Conservation (phyloP, 2,797 vertebrate species). For the Okamejei kenojei region DNA sequence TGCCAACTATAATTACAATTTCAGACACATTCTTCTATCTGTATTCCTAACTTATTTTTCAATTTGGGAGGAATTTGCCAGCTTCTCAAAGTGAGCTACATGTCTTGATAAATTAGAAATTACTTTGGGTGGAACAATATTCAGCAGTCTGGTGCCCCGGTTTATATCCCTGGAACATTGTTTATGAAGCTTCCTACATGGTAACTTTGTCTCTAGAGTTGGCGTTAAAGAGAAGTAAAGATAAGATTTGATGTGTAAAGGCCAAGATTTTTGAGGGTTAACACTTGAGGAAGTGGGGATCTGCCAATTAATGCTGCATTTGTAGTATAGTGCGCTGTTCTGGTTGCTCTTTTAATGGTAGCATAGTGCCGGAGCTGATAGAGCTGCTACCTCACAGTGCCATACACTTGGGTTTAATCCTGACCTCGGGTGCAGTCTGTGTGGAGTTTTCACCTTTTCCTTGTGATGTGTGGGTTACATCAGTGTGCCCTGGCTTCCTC, state of each 20-base stretch:
- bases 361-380: too few relatives aligned
- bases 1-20: constrained; percentile 2
- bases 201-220: not conserved
- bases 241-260: not conserved
- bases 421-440: too few relatives aligned
- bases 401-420: too few relatives aligned
- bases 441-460: too few relatives aligned
- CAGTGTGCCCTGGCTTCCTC: too few relatives aligned
- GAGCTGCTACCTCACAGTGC: too few relatives aligned
- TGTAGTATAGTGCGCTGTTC: too few relatives aligned
- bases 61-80: too few relatives aligned
- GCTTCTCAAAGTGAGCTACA: not conserved
- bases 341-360: too few relatives aligned
- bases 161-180: not conserved
- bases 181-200: not conserved
- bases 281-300: not conserved
- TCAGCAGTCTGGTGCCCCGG: not conserved
- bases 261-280: not conserved
- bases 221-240: not conserved
- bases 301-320: too few relatives aligned
- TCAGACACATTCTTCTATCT: not conserved
- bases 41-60: not conserved
- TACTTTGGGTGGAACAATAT: not conserved
- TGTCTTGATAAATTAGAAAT: not conserved
- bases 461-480: too few relatives aligned